Evolutionary conservation across 2,113 vertebrate species (phyloP).

Genomic region (Hypanus sabinus): DNA sequence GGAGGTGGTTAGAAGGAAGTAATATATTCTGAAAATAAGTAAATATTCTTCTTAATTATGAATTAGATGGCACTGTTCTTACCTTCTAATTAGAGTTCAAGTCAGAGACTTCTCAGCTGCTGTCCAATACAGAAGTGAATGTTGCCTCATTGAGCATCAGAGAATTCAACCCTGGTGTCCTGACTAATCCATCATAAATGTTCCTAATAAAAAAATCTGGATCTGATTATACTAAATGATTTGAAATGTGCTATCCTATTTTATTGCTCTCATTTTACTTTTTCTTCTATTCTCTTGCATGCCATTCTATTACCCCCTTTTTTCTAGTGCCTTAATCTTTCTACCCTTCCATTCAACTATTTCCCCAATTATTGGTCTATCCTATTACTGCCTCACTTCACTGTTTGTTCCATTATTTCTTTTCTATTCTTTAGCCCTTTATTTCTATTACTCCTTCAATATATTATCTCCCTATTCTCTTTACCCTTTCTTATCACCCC

Average conservation of each 20-base stretch:
- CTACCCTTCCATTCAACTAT: neutral
- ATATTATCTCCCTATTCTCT: neutral
- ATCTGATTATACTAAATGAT: too few relatives aligned
- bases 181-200: too few relatives aligned
- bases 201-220: too few relatives aligned
- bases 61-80: too few relatives aligned
- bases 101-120: too few relatives aligned
- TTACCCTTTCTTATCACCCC: neutral
- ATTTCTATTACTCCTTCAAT: neutral
- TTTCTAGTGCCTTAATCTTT: neutral
- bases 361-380: neutral
- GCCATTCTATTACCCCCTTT: too few relatives aligned
- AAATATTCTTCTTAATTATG: neutral
- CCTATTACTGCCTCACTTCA: neutral
- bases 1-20: neutral
- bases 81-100: too few relatives aligned
- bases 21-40: neutral
- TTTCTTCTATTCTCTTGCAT: neutral
- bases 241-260: too few relatives aligned
- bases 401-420: neutral
- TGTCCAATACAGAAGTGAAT: too few relatives aligned
- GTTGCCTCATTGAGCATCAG: too few relatives aligned
- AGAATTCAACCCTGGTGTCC: too few relatives aligned
- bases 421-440: neutral
- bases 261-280: neutral